Conservation (phyloP, 2,797 vertebrate genomes). For the Peromyscus nudipes region DNA sequence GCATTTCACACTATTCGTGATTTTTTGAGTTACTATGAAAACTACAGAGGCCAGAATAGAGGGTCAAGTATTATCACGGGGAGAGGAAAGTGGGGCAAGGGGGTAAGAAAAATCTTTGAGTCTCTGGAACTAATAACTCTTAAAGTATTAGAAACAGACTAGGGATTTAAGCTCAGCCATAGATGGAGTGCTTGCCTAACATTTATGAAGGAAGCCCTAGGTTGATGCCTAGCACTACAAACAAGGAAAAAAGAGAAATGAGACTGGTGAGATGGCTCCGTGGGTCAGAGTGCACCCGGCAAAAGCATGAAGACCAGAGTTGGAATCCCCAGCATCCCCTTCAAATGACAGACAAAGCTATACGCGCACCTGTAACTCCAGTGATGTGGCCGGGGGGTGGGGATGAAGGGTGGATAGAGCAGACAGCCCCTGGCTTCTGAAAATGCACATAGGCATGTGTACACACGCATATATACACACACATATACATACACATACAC, state of each 20-base stretch:
- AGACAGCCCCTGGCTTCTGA: not conserved
- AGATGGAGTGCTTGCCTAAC: not conserved
- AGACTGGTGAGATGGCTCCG: not conserved
- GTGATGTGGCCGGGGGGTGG: not conserved
- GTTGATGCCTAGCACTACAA: not conserved
- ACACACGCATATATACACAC: not conserved
- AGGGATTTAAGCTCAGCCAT: not conserved
- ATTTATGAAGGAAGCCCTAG: not conserved
- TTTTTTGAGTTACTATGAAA: not conserved
- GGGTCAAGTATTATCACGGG: not conserved
- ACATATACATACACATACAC: not conserved
- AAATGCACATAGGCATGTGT: not conserved
- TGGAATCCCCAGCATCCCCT: not conserved
- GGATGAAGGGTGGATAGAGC: not conserved
- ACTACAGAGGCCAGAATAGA: not conserved
- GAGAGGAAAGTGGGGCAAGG: not conserved
- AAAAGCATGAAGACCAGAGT: not conserved
- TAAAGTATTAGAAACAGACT: not conserved
- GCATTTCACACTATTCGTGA: not conserved
- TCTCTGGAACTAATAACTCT: slow-evolving; percentile 12
- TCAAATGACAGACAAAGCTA: not conserved
- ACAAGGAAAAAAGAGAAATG: not conserved
- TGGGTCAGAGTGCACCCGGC: not conserved
- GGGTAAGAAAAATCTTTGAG: not conserved
- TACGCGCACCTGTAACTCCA: not conserved